A percentile compares a stretch with the other conserved stretches of the same genome.
These are phyloP conservation scores for Climacteris rufus DNA, from an alignment of 2,113 vertebrate species.

Conservation along the genomic window DNA sequence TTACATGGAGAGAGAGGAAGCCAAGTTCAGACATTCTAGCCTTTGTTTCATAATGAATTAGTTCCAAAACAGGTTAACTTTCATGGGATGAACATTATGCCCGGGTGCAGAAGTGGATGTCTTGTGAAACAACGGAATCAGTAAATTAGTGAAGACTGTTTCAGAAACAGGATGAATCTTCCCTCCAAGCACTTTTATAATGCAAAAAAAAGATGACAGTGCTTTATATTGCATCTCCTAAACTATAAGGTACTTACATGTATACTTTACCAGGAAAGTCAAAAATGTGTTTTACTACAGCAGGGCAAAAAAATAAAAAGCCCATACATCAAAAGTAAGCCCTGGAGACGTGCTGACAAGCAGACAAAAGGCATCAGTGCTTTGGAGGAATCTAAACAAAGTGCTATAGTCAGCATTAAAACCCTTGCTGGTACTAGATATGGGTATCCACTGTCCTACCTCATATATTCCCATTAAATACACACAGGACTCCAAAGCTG, in stretches of 20 bases:
- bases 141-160: neutral
- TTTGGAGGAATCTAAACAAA: neutral
- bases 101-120: neutral
- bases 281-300: neutral
- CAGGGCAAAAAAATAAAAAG: neutral
- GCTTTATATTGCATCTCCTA: neutral
- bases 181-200: neutral
- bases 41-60: neutral
- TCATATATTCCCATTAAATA: neutral
- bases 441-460: accelerated
- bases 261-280: neutral
- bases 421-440: neutral
- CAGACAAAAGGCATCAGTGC: neutral
- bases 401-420: neutral
- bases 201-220: neutral
- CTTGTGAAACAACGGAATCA: neutral
- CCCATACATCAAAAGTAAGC: neutral
- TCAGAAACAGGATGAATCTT: neutral
- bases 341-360: neutral
- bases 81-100: neutral
- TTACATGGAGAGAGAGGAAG: neutral
- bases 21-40: neutral
- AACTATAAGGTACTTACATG: neutral
- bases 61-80: neutral
- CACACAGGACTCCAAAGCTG: neutral